Evolutionary conservation across 1,140 invertebrate genomes (phyloP).

Genomic region (Streblospio benedicti): DNA sequence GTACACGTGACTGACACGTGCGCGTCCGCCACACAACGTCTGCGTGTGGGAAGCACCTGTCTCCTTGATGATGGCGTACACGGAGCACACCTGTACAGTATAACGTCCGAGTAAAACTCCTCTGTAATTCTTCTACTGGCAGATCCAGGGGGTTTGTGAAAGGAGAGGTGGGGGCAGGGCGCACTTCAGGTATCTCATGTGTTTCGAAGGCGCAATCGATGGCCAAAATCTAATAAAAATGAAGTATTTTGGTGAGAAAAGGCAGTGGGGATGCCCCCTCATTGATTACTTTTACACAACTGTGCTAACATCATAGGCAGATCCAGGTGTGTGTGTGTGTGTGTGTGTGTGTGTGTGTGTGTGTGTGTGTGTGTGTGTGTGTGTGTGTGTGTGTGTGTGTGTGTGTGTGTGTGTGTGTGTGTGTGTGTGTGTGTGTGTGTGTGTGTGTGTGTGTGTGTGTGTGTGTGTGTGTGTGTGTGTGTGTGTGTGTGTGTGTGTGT

Average conservation of each 20-base stretch:
- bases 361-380: conserved; percentile 7
- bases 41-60: background rate
- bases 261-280: too few species aligned
- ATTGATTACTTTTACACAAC: too few species aligned
- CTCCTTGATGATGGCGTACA: conserved; percentile 12
- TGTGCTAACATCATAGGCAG: conserved; percentile 1
- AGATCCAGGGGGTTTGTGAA: too few species aligned
- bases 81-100: conserved; percentile 2
- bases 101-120: too few species aligned
- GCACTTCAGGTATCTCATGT: too few species aligned
- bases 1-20: conserved; percentile 5
- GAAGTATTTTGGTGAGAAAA: too few species aligned
- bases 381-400: conserved; percentile 1
- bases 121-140: too few species aligned
- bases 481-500: conserved; percentile 5
- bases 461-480: background rate
- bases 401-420: background rate
- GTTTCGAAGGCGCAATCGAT: too few species aligned
- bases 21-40: conserved; percentile 6
- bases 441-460: conserved; percentile 5
- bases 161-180: too few species aligned
- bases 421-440: background rate
- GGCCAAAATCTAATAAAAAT: too few species aligned
- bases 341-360: background rate
- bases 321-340: background rate